These are phyloP conservation scores for Eurois occulta DNA, from an alignment of 2,888 invertebrate species.

Conservation along the genomic window DNA sequence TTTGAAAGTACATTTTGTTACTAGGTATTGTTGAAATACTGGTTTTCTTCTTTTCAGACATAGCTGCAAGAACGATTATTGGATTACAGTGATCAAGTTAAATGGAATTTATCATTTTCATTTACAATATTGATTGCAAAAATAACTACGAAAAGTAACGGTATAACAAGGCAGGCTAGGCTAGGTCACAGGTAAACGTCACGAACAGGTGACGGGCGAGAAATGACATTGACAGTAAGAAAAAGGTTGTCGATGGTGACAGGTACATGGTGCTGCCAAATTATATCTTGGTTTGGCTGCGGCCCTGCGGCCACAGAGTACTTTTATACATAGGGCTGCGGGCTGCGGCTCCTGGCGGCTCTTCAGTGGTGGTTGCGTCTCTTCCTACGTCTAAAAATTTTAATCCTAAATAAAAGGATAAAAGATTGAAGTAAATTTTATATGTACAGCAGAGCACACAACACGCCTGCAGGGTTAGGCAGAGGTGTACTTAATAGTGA, in stretches of 20 bases:
- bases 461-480: background rate
- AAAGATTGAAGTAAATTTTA: background rate
- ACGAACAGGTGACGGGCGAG: background rate
- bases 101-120: constrained; percentile 42
- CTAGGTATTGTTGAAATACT: constrained; percentile 23
- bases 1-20: constrained; percentile 66
- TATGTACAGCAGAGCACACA: background rate
- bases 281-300: background rate
- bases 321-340: too few relatives aligned
- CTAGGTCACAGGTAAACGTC: too few relatives aligned
- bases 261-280: background rate
- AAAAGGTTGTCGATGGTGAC: background rate
- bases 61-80: constrained; percentile 5
- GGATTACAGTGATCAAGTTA: background rate
- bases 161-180: too few relatives aligned
- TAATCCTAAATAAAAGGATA: background rate
- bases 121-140: constrained; percentile 24
- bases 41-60: constrained; percentile 57
- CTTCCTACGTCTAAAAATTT: background rate
- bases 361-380: background rate
- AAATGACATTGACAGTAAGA: constrained; percentile 6
- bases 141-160: constrained; percentile 44
- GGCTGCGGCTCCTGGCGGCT: too few relatives aligned
- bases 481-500: background rate
- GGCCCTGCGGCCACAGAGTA: too few relatives aligned